Percentiles rank a stretch among this genome's conserved stretches.
These are phyloP conservation scores for Thunnus thynnus DNA, from an alignment of 2,113 vertebrate species.

Conservation along the genomic window DNA sequence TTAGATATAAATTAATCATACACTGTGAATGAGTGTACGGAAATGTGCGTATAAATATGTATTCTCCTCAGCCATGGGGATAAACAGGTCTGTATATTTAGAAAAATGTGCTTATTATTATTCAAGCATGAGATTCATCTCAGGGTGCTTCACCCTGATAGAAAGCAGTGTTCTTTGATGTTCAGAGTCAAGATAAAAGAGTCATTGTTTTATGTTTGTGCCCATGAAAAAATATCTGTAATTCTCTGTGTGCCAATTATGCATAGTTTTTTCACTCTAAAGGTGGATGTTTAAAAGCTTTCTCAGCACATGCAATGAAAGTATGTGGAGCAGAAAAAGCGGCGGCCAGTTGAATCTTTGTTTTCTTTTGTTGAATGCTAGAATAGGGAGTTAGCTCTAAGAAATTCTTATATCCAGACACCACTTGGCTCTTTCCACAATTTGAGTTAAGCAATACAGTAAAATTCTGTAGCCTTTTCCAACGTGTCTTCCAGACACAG, in stretches of 20 bases:
- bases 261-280: neutral
- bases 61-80: conserved; percentile 70
- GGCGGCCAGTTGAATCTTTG: neutral
- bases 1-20: conserved; percentile 74
- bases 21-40: conserved; percentile 53
- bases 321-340: neutral
- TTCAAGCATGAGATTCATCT: conserved; percentile 69
- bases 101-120: conserved; percentile 71
- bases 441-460: conserved; percentile 1
- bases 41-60: conserved; percentile 78
- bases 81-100: conserved; percentile 76
- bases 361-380: conserved; percentile 24
- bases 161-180: conserved; percentile 68
- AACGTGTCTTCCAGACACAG: neutral
- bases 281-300: conserved; percentile 14
- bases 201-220: conserved; percentile 60
- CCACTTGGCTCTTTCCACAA: neutral
- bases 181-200: conserved; percentile 66
- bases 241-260: conserved; percentile 48
- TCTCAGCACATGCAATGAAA: neutral
- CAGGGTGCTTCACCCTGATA: conserved; percentile 49
- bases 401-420: conserved; percentile 26
- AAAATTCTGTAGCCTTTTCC: conserved; percentile 6
- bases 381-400: conserved; percentile 7
- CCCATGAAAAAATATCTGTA: conserved; percentile 41